Conservation (phyloP, 64 coral and sea anemone genomes). For the Dendrophyllia cribrosa region DNA sequence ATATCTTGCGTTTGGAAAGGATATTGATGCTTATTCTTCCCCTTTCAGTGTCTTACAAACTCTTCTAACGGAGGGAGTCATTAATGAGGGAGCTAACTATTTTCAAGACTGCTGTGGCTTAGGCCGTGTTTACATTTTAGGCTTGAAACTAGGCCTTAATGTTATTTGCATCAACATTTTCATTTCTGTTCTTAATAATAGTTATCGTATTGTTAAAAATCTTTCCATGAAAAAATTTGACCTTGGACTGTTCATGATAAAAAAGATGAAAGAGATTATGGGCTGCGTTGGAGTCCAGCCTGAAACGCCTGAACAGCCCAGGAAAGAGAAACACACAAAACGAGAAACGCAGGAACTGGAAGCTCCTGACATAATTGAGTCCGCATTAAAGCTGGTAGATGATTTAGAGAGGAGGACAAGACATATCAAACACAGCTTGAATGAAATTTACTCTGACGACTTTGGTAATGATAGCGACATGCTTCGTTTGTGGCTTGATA, state of each 20-base stretch:
- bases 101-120: background rate
- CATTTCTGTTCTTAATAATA: background rate
- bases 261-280: slow-evolving; percentile 1
- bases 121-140: background rate
- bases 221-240: slow-evolving; percentile 5
- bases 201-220: background rate
- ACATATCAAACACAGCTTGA: background rate
- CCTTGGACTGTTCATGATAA: slow-evolving; percentile 7
- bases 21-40: background rate
- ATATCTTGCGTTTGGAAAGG: slow-evolving; percentile 33
- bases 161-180: background rate
- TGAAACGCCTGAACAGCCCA: too few species aligned
- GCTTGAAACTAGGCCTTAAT: background rate
- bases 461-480: background rate
- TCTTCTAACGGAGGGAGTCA: background rate
- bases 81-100: background rate
- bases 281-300: background rate
- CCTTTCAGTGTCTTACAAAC: background rate
- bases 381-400: background rate
- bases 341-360: background rate
- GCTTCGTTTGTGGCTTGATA: slow-evolving; percentile 8
- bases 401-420: background rate
- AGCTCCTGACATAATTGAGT: background rate
- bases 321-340: background rate
- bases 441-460: background rate